A percentile compares a stretch with the other conserved stretches of the same genome.
These are phyloP conservation scores for Drosophila ambigua DNA, from an alignment of 1,140 invertebrate genomes.

Conservation along the genomic window DNA sequence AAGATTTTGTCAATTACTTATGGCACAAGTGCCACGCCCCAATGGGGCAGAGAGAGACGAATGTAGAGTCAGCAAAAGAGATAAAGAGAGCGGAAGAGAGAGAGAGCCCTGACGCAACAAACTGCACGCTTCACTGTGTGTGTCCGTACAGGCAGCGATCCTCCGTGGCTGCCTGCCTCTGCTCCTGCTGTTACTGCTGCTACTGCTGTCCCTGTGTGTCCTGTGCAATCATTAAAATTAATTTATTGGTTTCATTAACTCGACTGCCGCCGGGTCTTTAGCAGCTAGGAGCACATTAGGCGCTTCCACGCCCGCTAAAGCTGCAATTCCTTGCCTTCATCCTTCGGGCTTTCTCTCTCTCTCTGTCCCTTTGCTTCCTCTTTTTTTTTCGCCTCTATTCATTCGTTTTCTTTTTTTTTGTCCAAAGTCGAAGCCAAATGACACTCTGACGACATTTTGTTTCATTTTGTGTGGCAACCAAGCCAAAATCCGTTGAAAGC, in stretches of 20 bases:
- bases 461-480: conserved; percentile 58
- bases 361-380: neutral
- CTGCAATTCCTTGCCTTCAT: conserved; percentile 32
- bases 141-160: conserved; percentile 4
- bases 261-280: conserved; percentile 68
- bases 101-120: conserved; percentile 65
- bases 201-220: conserved; percentile 25
- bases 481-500: conserved; percentile 79
- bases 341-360: neutral
- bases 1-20: conserved; percentile 83
- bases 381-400: conserved; percentile 13
- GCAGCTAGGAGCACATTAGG: conserved; percentile 67
- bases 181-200: neutral
- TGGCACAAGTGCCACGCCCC: conserved; percentile 70
- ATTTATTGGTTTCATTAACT: conserved; percentile 83
- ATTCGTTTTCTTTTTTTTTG: conserved; percentile 7
- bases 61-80: neutral
- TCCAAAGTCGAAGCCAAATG: conserved; percentile 67
- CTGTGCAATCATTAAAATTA: conserved; percentile 82
- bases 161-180: too few species aligned
- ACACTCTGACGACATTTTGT: conserved; percentile 71
- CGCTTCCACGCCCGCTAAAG: conserved; percentile 40
- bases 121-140: conserved; percentile 58
- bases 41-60: neutral
- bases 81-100: neutral